Base-by-base conservation (phyloP, 1,140 invertebrate species). In the Cotesia glomerata region DNA sequence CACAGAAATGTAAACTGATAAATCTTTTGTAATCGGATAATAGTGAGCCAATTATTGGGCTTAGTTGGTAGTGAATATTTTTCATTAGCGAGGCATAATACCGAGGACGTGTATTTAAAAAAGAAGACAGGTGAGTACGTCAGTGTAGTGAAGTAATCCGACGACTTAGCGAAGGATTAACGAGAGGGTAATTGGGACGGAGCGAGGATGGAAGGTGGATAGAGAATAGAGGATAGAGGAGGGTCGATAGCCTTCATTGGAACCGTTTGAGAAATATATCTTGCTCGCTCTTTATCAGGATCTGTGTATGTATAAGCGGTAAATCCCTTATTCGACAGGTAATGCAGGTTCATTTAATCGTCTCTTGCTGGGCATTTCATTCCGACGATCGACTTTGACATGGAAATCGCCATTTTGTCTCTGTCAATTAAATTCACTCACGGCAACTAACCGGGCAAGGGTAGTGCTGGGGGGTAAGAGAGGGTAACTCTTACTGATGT, bases 151-250 rank as follows among this genome's bases (percentile, higher is more conserved):
- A 39, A 39, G 71, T 72, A 72, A 72, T 72, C 71, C 71, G n/a
- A 56, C 26, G 71, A 72, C 64, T 72, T 72, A 72, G 56, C 39
- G 56, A 72, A 51, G 70, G 71, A 72, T 72, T 72, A 72, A 72
- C 71, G 71, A 67, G 71, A 39, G 63, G 18, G 64, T 72, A 72
- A 72, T 72, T 72, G 71, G 64, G 18, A 72, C 63, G 36, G 70
- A 26, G 18, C 18, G 18, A 26, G 18, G 35, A 34, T 67, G 52
- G 39, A 39, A 67, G 54, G 18, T 26, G 18, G 18, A 26, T 26
- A 26, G 18, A 26, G 18, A 26, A 26, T 51, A 26, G 63, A 13
- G 45, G 11, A 49, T 32, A 14, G 1, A 54, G n/a, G 14, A 45
- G 45, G 63, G 39, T 65, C 63, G 63, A 65, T 65, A 65, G 45